phyloP scores from a whole-genome alignment of 2,113 vertebrate genomes.

The Embiotoca jacksoni region DNA sequence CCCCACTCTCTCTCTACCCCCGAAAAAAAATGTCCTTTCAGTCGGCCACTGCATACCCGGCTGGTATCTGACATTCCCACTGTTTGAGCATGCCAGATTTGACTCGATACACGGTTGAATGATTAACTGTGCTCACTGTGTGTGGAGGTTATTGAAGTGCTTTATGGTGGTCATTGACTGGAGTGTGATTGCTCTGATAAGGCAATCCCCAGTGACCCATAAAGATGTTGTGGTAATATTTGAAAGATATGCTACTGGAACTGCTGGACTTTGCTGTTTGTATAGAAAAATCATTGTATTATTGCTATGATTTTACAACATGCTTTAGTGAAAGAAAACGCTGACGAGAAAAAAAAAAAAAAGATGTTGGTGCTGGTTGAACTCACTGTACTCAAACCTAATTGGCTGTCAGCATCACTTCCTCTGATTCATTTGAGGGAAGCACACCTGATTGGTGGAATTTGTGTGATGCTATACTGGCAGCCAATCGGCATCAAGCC shows the following conservation, averaged over 20 bases:
- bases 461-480: neutral
- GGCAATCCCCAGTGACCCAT: conserved; percentile 7
- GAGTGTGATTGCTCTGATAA: conserved; percentile 59
- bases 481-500: conserved; percentile 24
- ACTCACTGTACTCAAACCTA: neutral
- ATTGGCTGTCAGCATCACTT: neutral
- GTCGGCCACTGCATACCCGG: neutral
- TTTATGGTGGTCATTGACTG: conserved; percentile 63
- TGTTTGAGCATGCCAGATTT: conserved; percentile 65
- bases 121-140: conserved; percentile 65
- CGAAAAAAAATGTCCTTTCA: conserved; percentile 23
- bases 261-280: conserved; percentile 7
- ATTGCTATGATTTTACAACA: neutral
- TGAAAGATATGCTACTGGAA: conserved; percentile 7
- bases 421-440: conserved; percentile 14
- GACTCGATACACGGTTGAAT: conserved; percentile 61
- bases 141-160: conserved; percentile 24
- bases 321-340: neutral
- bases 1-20: neutral
- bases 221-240: neutral
- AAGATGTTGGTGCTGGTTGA: neutral
- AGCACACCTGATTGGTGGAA: neutral
- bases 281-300: neutral
- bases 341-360: neutral
- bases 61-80: conserved; percentile 41